Conservation (phyloP, 2,113 vertebrate species). For the Turnix velox region DNA sequence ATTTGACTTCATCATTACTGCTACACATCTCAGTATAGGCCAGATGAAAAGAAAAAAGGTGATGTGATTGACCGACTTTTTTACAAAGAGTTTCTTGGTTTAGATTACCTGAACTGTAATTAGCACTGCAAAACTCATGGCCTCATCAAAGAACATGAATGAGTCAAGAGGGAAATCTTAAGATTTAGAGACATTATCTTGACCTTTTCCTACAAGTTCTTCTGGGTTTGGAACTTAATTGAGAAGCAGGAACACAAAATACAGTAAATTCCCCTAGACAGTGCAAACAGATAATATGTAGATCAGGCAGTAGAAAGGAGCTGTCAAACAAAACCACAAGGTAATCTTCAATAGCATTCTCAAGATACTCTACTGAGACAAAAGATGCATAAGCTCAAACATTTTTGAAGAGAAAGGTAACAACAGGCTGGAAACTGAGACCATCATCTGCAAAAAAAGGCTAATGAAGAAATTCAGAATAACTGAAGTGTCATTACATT, state of each 20-base stretch:
- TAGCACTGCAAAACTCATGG: background rate
- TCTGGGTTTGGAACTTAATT: background rate
- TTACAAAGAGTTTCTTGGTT: background rate
- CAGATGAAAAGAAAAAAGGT: background rate
- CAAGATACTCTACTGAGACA: background rate
- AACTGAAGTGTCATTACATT: background rate
- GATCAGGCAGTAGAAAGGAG: background rate
- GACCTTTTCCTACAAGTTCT: background rate
- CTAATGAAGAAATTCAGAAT: background rate
- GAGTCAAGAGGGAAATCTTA: background rate
- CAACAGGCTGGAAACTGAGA: background rate
- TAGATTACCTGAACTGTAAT: background rate
- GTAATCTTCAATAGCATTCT: background rate
- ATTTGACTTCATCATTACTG: background rate
- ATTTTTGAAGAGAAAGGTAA: background rate
- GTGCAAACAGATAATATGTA: background rate
- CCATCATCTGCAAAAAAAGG: background rate
- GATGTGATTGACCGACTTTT: background rate
- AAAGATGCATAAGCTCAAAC: background rate
- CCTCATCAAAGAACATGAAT: background rate
- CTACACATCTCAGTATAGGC: background rate
- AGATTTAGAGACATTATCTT: background rate
- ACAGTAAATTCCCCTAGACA: background rate
- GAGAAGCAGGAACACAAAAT: background rate
- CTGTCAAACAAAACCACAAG: background rate